These are phyloP conservation scores for Lochmaea crataegi DNA, from an alignment of 2,888 invertebrate species.

Conservation along the genomic window DNA sequence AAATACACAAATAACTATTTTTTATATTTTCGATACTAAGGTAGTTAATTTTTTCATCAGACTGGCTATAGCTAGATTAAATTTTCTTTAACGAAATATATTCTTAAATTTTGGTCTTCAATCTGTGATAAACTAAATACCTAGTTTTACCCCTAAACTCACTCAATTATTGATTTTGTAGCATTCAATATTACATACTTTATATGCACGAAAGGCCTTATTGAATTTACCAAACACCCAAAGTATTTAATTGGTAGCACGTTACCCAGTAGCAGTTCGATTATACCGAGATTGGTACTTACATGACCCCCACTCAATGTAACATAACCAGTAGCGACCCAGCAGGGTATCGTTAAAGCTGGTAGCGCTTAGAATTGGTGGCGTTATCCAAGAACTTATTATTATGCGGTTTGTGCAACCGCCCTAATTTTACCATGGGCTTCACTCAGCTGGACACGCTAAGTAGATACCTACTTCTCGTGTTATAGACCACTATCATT, in stretches of 20 bases:
- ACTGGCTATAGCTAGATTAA: no score
- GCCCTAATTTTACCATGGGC: slow-evolving; percentile 27
- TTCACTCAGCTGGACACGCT: slow-evolving; percentile 4
- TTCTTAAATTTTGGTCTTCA: no score
- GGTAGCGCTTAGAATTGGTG: slow-evolving; percentile 46
- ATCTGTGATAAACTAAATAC: not conserved
- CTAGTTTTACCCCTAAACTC: not conserved
- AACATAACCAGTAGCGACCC: slow-evolving; percentile 52
- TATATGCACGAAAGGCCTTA: slow-evolving; percentile 13
- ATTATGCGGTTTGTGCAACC: slow-evolving; percentile 25
- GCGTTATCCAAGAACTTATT: slow-evolving; percentile 17
- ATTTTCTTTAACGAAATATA: no score
- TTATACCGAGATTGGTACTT: slow-evolving; percentile 43
- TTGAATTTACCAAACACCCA: slow-evolving; percentile 27
- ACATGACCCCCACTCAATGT: slow-evolving; percentile 40
- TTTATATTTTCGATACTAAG: no score
- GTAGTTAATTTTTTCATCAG: no score
- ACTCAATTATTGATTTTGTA: not conserved
- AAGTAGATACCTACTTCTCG: not conserved
- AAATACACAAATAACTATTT: no score
- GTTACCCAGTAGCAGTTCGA: slow-evolving; percentile 51
- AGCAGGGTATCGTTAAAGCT: slow-evolving; percentile 49
- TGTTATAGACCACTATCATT: no score
- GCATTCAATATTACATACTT: not conserved
- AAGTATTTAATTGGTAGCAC: slow-evolving; percentile 49